Evolutionary conservation across 2,888 invertebrate species (phyloP), one percentile per base, ranked within the genome.

Genomic region (Deilephila porcellus): DNA sequence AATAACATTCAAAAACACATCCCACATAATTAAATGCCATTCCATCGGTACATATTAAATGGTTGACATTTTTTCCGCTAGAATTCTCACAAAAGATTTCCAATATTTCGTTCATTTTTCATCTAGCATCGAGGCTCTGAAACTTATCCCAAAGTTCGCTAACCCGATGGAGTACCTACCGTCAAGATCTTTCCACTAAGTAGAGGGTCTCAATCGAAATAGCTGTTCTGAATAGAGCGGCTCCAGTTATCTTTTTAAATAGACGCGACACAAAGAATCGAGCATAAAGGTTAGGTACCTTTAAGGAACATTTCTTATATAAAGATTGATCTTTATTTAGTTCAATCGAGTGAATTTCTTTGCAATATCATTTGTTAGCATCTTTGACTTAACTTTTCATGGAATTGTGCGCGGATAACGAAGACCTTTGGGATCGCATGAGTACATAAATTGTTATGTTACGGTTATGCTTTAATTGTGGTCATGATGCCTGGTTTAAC

Each of bases 201-300:
- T 71, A 67, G 56, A 72, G 76, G 73, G 77, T 77, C 73, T 71
- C 78, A 77, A 79, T 81, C 78, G 77, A 80, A 78, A 77, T 74
- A 80, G 74, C 79, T 78, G 72, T 77, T 79, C 78, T 81, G 77
- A 83, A 81, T 80, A 79, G 77, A 81, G 73, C 74, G 76, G 70
- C 75, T 79, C 79, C 79, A 76, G 80, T 83, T 82, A 82, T 81
- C 79, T 78, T 81, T 80, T 79, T 78, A 82, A 85, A 82, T 77
- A 80, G 80, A 79, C 78, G 74, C 75, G 71, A 76, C 79, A 82
- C 80, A 83, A 86, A 85, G 82, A 82, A 80, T 79, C 72, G 74
- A 67, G 74, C 73, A 74, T 77, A 77, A 78, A 80, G 76, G 73
- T 29, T 53, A 73, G n/a, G 73, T 74, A 72, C 71, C 74, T 60